Evolutionary conservation across 2,797 vertebrate species (phyloP).

Genomic region (Spea hammondii): DNA sequence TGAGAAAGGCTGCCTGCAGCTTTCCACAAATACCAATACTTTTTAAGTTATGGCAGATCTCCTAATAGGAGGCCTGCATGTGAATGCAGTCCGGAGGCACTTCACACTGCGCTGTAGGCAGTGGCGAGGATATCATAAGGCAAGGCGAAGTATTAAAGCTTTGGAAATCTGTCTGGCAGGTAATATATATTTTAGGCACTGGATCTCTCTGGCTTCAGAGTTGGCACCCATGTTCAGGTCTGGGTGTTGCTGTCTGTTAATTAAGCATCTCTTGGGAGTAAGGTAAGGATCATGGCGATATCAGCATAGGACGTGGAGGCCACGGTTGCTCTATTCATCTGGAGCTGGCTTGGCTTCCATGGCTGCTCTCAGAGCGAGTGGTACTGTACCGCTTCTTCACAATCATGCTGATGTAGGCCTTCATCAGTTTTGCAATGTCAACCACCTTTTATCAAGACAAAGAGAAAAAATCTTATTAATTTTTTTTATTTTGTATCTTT

Average conservation of each 20-base stretch:
- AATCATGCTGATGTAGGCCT: slow-evolving; percentile 97
- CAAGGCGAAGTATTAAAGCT: slow-evolving; percentile 64
- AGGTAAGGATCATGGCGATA: not conserved
- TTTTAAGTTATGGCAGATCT: slow-evolving; percentile 46
- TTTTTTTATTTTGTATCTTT: too few relatives aligned
- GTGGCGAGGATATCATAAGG: slow-evolving; percentile 63
- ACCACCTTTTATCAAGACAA: slow-evolving; percentile 77
- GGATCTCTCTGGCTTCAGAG: slow-evolving; percentile 49
- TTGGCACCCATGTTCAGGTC: not conserved
- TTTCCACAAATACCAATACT: slow-evolving; percentile 66
- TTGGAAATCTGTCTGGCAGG: slow-evolving; percentile 60
- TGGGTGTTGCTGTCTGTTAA: slow-evolving; percentile 30
- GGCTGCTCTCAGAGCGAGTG: slow-evolving; percentile 86
- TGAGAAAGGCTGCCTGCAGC: slow-evolving; percentile 88
- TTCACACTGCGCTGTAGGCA: slow-evolving; percentile 65
- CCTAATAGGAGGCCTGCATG: not conserved
- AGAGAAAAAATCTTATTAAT: not conserved
- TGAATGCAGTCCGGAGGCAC: slow-evolving; percentile 66
- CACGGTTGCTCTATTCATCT: slow-evolving; percentile 72
- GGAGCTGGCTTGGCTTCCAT: slow-evolving; percentile 81
- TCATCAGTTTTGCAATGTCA: slow-evolving; percentile 97
- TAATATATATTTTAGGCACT: slow-evolving; percentile 52
- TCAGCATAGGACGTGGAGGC: not conserved
- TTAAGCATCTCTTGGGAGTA: slow-evolving; percentile 40
- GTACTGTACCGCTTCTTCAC: slow-evolving; percentile 97